Conservation (phyloP, 2,113 vertebrate genomes). For the Lipotes vexillifer region DNA sequence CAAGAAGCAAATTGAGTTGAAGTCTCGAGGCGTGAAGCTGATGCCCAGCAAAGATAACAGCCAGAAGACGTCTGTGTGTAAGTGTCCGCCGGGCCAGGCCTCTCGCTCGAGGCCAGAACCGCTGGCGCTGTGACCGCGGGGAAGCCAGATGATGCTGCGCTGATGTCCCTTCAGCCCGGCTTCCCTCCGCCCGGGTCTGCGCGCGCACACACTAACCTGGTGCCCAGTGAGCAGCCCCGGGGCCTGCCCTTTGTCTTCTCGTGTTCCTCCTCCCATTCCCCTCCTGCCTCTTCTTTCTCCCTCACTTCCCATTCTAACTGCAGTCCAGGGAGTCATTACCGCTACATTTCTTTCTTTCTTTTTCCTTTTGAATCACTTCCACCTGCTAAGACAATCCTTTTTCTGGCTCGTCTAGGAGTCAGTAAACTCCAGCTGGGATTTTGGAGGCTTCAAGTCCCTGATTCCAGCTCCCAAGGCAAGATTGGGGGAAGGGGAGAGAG, state of each 20-base stretch:
- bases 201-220: constrained; percentile 65
- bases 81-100: constrained; percentile 76
- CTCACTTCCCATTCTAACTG: constrained; percentile 55
- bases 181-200: constrained; percentile 63
- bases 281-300: not conserved
- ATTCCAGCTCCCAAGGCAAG: not conserved
- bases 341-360: constrained; percentile 71
- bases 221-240: not conserved
- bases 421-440: not conserved
- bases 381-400: constrained; percentile 55
- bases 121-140: not conserved
- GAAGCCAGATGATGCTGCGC: not conserved
- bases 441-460: not conserved
- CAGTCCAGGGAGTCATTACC: constrained; percentile 71
- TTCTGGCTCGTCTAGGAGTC: not conserved
- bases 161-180: constrained; percentile 56
- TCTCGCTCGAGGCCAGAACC: not conserved
- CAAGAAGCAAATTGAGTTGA: constrained; percentile 98
- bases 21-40: constrained; percentile 97
- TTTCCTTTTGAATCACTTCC: constrained; percentile 73
- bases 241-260: not conserved
- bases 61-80: constrained; percentile 99
- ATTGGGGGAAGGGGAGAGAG: not conserved
- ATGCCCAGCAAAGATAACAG: constrained; percentile 98
- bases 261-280: not conserved